A percentile compares a stretch with the other conserved stretches of the same genome.
phyloP scores from a whole-genome alignment of 2,113 vertebrate genomes.

The Phylloscopus trochiloides region DNA sequence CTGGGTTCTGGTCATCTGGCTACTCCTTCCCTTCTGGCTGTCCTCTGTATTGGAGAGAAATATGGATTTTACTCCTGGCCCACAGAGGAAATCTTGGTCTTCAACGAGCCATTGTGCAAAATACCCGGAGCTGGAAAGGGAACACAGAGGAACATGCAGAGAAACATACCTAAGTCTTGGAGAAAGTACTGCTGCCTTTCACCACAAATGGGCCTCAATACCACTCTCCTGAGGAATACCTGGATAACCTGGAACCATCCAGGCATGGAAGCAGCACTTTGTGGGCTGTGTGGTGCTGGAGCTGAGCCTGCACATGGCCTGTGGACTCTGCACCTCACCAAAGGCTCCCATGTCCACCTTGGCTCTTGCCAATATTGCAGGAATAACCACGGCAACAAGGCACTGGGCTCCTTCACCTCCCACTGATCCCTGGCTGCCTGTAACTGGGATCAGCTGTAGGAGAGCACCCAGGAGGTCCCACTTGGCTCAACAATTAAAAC shows the following conservation, averaged over 20 bases:
- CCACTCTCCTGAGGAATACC: neutral
- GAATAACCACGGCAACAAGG: neutral
- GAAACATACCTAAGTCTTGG: neutral
- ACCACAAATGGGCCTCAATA: neutral
- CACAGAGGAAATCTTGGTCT: neutral
- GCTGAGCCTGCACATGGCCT: neutral
- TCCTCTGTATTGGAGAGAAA: neutral
- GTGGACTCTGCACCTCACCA: neutral
- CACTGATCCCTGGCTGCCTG: neutral
- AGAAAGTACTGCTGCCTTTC: neutral
- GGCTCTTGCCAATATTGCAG: neutral
- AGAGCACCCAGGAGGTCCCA: neutral
- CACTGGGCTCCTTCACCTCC: neutral
- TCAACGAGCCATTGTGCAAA: fast-evolving
- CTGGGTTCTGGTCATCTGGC: neutral
- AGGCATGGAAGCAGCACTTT: neutral
- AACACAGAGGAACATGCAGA: neutral
- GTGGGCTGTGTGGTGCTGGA: neutral
- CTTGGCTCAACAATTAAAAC: neutral
- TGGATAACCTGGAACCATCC: neutral
- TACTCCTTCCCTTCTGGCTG: neutral
- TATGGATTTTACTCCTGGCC: neutral
- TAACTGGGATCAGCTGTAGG: neutral
- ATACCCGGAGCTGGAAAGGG: neutral
- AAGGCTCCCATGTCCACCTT: neutral